Conservation (phyloP, 2,888 invertebrate genomes). For the Plusia festucae region DNA sequence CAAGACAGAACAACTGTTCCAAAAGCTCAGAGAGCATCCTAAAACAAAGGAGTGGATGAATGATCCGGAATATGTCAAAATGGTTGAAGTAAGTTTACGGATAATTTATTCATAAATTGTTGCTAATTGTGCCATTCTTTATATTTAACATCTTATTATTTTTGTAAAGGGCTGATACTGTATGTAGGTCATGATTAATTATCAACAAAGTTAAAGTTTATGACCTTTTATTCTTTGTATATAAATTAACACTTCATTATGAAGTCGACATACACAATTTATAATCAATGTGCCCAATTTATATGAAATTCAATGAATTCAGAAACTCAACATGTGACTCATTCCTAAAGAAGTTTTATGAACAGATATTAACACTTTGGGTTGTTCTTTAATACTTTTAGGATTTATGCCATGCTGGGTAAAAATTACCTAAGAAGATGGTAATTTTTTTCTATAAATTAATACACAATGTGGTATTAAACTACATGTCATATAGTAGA, state of each 20-base stretch:
- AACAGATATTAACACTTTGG: too few species aligned
- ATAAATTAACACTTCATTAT: conserved; percentile 30
- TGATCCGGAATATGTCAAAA: conserved; percentile 92
- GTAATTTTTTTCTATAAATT: too few species aligned
- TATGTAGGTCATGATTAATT: not conserved
- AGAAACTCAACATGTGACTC: not conserved
- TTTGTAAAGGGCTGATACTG: not conserved
- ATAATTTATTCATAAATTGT: not conserved
- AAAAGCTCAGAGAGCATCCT: conserved; percentile 91
- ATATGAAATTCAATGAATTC: not conserved
- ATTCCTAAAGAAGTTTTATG: too few species aligned
- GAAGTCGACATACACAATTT: not conserved
- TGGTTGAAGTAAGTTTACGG: conserved; percentile 84
- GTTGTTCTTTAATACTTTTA: too few species aligned
- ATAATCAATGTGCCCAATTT: conserved; percentile 24
- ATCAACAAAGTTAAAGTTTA: not conserved
- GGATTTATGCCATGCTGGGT: too few species aligned
- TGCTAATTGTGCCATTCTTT: too few species aligned
- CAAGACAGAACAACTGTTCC: conserved; percentile 79
- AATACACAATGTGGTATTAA: too few species aligned
- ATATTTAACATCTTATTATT: not conserved
- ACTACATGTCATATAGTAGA: too few species aligned
- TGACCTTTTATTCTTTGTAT: conserved; percentile 7
- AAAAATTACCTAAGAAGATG: too few species aligned
- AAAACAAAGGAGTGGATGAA: conserved; percentile 92